Evolutionary conservation across 1,140 invertebrate species (phyloP).

Genomic region (Thaumatotibia leucotreta): DNA sequence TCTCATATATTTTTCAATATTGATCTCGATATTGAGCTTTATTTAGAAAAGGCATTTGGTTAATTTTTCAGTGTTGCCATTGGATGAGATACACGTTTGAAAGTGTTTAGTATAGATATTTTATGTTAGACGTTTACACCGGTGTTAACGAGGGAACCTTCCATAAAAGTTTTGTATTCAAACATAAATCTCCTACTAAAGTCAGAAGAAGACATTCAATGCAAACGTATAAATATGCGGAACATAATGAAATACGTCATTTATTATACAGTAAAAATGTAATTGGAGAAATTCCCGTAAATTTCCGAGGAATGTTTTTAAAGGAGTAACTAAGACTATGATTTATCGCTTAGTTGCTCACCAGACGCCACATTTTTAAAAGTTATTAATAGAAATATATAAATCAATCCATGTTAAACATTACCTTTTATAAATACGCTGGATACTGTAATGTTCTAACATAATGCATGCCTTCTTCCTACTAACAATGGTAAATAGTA

Average conservation of each 20-base stretch:
- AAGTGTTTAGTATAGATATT: conserved; percentile 33
- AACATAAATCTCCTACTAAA: conserved; percentile 59
- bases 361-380: not conserved
- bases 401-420: not conserved
- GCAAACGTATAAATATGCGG: conserved; percentile 50
- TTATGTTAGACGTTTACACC: conserved; percentile 58
- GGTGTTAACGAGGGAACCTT: conserved; percentile 62
- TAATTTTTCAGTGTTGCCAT: not conserved
- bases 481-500: too few relatives aligned
- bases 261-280: conserved; percentile 47
- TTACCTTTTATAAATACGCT: too few relatives aligned
- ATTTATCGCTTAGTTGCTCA: not conserved
- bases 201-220: conserved; percentile 47
- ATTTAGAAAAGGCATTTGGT: not conserved
- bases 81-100: not conserved
- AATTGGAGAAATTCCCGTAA: conserved; percentile 19
- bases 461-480: too few relatives aligned
- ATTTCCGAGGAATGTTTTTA: not conserved
- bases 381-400: not conserved
- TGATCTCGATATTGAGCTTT: not conserved
- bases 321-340: not conserved
- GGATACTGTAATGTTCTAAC: too few relatives aligned
- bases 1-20: not conserved
- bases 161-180: conserved; percentile 65
- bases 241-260: conserved; percentile 45